Evolutionary conservation across 2,888 invertebrate species (phyloP).

Genomic region (Leucophenga montana): DNA sequence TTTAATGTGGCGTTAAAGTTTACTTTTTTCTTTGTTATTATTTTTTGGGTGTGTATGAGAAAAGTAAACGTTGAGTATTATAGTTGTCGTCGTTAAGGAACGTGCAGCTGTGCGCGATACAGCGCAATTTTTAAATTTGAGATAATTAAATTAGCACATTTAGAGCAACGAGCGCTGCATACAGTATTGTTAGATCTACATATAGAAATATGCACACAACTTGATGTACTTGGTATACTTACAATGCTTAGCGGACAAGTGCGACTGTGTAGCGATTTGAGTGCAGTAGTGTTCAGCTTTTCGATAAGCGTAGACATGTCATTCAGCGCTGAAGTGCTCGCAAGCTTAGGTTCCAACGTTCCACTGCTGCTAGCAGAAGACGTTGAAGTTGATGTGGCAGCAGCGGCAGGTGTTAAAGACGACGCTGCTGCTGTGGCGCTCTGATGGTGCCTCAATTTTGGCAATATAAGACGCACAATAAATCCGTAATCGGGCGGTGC

Average conservation of each 20-base stretch:
- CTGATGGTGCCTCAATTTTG: constrained; percentile 61
- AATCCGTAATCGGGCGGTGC: constrained; percentile 71
- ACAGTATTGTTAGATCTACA: background rate
- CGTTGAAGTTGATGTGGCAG: constrained; percentile 11
- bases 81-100: too few species aligned
- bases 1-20: background rate
- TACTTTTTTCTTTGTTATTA: too few species aligned
- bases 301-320: constrained; percentile 52
- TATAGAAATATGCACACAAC: background rate
- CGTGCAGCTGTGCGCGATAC: constrained; percentile 35
- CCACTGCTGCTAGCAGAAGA: constrained; percentile 37
- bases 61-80: background rate
- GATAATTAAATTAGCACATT: constrained; percentile 12
- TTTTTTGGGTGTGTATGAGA: background rate
- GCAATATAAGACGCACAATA: constrained; percentile 70
- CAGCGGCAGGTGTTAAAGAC: constrained; percentile 2
- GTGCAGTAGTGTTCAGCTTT: constrained; percentile 48
- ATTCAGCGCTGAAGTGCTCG: constrained; percentile 34
- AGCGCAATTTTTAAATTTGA: constrained; percentile 9
- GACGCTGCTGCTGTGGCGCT: constrained; percentile 22
- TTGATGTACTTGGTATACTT: constrained; percentile 52
- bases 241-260: constrained; percentile 71
- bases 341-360: background rate
- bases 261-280: constrained; percentile 51
- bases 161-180: background rate